Base-by-base conservation (phyloP, 2,797 vertebrate genomes). In the Cynodonichthys magdalenae region DNA sequence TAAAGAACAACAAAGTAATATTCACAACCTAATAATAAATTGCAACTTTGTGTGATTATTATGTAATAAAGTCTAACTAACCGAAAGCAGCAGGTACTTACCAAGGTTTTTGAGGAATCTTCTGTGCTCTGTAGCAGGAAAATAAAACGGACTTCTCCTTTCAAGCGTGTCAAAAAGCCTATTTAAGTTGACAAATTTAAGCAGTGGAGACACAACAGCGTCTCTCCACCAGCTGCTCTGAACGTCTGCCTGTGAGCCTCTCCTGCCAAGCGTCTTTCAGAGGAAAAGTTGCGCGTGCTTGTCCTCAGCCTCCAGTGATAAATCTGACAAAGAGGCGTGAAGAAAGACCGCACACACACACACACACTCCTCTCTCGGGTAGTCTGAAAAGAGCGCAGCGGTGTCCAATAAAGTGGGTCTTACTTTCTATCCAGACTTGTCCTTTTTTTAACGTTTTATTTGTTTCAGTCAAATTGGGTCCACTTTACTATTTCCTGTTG, bases 251-350 rank as follows among this genome's bases (percentile, higher is more conserved):
- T 57, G 56, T 14, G 10, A 3, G 15, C 20, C 66, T 2, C 65
- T 48, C n/a, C 29, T 49, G 24, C 36, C 2, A 18, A 42, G 45
- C 28, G 6, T 59, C 49, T 46, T 28, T 10, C 15, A n/a, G 15
- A 15, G 12, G 15, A 60, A 80, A 79, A 83, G 74, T 85, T 85
- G 69, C 63, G 17, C 65, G 47, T 58, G 49, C 45, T 46, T 63
- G 46, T 77, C 24, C 15, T 39, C 59, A 4, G 58, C 48, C 15
- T 64, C 44, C 20, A 56, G 34, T 46, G 64, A 63, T 29, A 15
- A 11, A 60, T 31, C 7, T 50, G 20, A 29, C 5, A 31, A 61
- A 24, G 59, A 72, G 57, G 66, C 18, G 47, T 17, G 45, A 1
- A 31, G 27, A 61, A 15, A 57, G 44, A 42, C 5, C 15, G 31